Evolutionary conservation across 2,888 invertebrate species (phyloP), one percentile per base, ranked within the genome.

Genomic region (Drosophila borborema): DNA sequence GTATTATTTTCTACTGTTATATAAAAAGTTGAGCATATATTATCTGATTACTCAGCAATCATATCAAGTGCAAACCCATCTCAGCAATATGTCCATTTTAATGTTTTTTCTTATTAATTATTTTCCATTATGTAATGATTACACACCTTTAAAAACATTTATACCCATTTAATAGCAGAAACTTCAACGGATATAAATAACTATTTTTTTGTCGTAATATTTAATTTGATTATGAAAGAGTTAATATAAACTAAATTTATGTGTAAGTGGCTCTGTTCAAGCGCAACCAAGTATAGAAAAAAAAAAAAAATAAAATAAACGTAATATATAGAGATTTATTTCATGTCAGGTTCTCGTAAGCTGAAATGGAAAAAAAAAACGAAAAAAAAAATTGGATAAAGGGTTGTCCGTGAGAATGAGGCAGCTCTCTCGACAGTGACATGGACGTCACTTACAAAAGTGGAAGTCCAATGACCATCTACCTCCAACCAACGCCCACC

Each of bases 391-490:
- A 60, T 41, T 51, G 34, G 55, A 55, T 51, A 64, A 61, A 34
- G 73, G 59, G 64, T 56, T 61, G 77, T 53, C 66, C 72, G 59
- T 43, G 58, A 58, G 66, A 65, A 74, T 64, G 59, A 62, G 72
- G 66, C 66, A 66, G 49, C 77, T 78, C 73, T 89, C 54, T 86
- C 54, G 86, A 90, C 86, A 87, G 82, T 90, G 86, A 90, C 86
- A 90, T 67, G 82, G 68, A 89, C 82, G 85, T 87, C 86, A 90
- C 87, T 87, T 89, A 89, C 85, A 84, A 83, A 86, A 86, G 49
- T 90, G 75, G 56, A 81, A 80, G 72, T 82, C 74, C 66, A 64
- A 46, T 59, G 60, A 34, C 59, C 62, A 65, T 56, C 48, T 49
- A 67, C 46, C 65, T 58, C 71, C 41, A 14, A 6, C 31, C 31